Percentiles rank a stretch among this genome's conserved stretches.
Conservation (phyloP, 2,888 invertebrate species). For the Thymelicus lineola region DNA sequence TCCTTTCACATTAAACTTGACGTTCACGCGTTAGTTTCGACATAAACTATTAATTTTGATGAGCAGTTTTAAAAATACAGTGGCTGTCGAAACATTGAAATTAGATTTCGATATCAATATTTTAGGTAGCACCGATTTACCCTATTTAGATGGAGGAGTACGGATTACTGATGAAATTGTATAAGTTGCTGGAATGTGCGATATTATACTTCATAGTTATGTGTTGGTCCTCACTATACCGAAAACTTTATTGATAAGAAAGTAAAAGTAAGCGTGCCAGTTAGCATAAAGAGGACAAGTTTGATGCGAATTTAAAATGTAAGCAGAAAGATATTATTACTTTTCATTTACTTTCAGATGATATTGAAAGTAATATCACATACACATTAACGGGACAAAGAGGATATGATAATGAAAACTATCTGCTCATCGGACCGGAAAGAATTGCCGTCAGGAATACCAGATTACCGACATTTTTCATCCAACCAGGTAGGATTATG, state of each 20-base stretch:
- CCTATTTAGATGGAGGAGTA: too few relatives aligned
- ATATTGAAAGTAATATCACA: conserved; percentile 73
- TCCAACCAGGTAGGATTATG: conserved; percentile 65
- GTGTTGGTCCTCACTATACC: too few relatives aligned
- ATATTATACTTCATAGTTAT: too few relatives aligned
- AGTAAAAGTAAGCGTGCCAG: too few relatives aligned
- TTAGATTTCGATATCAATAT: too few relatives aligned
- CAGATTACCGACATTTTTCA: conserved; percentile 68
- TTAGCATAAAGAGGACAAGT: too few relatives aligned
- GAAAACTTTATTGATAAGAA: too few relatives aligned
- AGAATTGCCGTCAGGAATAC: conserved; percentile 71
- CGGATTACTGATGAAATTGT: too few relatives aligned
- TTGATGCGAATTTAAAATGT: too few relatives aligned
- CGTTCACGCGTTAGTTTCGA: not conserved
- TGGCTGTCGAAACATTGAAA: not conserved
- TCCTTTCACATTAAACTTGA: not conserved
- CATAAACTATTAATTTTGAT: conserved; percentile 4
- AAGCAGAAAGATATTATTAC: too few relatives aligned
- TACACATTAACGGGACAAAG: conserved; percentile 64
- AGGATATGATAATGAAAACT: conserved; percentile 70
- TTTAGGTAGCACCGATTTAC: too few relatives aligned
- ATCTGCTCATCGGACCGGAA: conserved; percentile 71
- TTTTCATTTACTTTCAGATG: conserved; percentile 57
- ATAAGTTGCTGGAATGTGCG: too few relatives aligned
- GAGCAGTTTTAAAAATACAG: not conserved